Evolutionary conservation across 2,113 vertebrate species (phyloP), one percentile per base, ranked within the genome.

Genomic region (Gnathonemus longibarbis): DNA sequence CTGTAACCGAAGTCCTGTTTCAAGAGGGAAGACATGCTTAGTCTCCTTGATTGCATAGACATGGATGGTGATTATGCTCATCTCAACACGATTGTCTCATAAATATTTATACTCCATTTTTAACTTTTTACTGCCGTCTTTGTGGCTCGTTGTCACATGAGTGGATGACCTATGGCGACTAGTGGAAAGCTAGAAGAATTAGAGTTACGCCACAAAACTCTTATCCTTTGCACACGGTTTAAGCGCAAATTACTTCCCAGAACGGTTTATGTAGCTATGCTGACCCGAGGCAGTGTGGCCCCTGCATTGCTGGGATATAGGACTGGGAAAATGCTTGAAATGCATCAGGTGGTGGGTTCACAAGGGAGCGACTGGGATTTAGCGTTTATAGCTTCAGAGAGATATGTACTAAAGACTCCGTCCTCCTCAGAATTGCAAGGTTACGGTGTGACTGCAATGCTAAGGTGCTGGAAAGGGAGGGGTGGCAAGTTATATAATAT

Each of bases 281-380:
- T 91, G 90, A 89, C 83, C 90, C 15, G 85, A 90, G 48, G 66
- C 77, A 88, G 83, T 89, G 87, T 89, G 21, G 80, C 58, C 77
- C 21, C 58, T 70, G 46, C 53, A 53, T 49, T 49, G n/a, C 80
- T 50, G 74, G 87, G 45, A 84, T 66, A 39, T 48, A 88, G 84
- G 74, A 66, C 53, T 52, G 35, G 77, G 70, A 84, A 89, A 90
- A 91, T 90, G 91, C 88, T 91, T 90, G 89, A 89, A 91, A 90
- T 92, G 91, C 92, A 92, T 93, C 90, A 92, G 91, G 50, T 1
- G 58, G 48, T 84, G 77, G 45, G 90, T 90, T 90, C 91, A 90
- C 84, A 84, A 85, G 89, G 88, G 88, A 90, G 74, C 83, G 58
- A 87, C 66, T 74, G 89, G 90, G 91, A 92, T 90, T 93, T 88